Percentiles rank a stretch among this genome's conserved stretches.
Conservation (phyloP, 2,113 vertebrate species). For the Scopus umbretta region DNA sequence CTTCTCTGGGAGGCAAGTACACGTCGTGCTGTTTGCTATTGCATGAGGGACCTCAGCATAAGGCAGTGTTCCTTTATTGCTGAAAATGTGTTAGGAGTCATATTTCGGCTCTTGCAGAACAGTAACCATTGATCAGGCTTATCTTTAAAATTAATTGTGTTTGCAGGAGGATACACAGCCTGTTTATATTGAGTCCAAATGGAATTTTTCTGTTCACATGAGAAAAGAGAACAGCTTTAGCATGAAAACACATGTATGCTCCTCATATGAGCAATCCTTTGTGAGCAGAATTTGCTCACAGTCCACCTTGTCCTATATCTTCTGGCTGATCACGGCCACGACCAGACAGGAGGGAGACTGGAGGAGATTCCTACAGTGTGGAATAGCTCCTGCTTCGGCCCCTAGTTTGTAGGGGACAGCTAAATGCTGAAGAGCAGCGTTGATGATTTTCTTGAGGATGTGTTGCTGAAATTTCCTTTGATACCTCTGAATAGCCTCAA, state of each 20-base stretch:
- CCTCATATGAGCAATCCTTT: not conserved
- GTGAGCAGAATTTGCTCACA: not conserved
- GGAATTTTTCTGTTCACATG: not conserved
- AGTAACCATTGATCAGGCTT: not conserved
- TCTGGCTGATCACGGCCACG: not conserved
- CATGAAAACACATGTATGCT: not conserved
- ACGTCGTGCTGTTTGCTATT: fast-evolving
- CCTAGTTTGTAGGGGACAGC: not conserved
- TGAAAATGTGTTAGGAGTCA: not conserved
- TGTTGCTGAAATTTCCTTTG: not conserved
- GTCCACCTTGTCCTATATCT: not conserved
- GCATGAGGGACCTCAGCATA: not conserved
- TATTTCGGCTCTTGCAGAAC: not conserved
- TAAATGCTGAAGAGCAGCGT: not conserved
- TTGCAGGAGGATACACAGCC: not conserved
- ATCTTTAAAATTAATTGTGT: not conserved
- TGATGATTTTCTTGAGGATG: not conserved
- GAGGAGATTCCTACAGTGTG: not conserved
- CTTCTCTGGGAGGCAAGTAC: not conserved
- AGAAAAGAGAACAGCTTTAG: not conserved
- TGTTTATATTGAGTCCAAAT: not conserved
- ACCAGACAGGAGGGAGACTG: not conserved
- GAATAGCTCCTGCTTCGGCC: not conserved
- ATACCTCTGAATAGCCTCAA: not conserved
- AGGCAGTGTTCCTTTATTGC: not conserved